A percentile compares a stretch with the other conserved stretches of the same genome.
Conservation (phyloP, 2,888 invertebrate genomes). For the Philopedon plagiatum region DNA sequence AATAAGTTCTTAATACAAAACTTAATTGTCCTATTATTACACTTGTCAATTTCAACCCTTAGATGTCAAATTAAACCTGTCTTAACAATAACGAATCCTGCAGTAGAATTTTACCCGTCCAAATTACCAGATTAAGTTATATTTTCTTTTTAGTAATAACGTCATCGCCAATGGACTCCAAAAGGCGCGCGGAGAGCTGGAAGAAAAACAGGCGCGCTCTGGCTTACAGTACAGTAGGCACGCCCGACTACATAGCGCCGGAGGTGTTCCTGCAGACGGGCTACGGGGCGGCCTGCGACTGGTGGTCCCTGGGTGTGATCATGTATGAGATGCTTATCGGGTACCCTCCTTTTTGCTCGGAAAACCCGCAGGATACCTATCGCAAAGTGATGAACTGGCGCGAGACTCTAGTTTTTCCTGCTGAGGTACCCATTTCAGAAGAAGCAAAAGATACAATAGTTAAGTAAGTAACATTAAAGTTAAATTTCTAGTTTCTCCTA, state of each 20-base stretch:
- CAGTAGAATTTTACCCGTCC: not conserved
- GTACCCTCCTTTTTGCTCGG: constrained; percentile 99
- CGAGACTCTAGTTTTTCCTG: constrained; percentile 97
- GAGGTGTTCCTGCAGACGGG: constrained; percentile 99
- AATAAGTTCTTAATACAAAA: too few species aligned
- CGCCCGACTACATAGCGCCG: constrained; percentile 99
- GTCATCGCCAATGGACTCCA: constrained; percentile 93
- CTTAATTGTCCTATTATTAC: too few species aligned
- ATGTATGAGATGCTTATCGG: constrained; percentile 99
- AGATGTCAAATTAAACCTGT: too few species aligned
- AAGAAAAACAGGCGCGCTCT: constrained; percentile 96
- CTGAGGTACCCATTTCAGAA: constrained; percentile 99
- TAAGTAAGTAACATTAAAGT: constrained; percentile 63
- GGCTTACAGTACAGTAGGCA: constrained; percentile 95
- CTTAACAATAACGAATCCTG: too few species aligned
- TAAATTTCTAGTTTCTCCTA: not conserved
- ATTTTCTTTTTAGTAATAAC: constrained; percentile 74
- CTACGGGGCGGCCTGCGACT: constrained; percentile 98
- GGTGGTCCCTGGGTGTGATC: constrained; percentile 99
- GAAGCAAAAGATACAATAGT: constrained; percentile 96
- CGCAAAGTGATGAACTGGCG: constrained; percentile 99
- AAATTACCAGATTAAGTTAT: too few species aligned
- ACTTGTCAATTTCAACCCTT: too few species aligned
- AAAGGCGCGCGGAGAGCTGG: constrained; percentile 98
- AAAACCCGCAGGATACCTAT: constrained; percentile 97